These are phyloP conservation scores for Cryptotis parvus DNA, from an alignment of 2,113 vertebrate species.

Conservation along the genomic window DNA sequence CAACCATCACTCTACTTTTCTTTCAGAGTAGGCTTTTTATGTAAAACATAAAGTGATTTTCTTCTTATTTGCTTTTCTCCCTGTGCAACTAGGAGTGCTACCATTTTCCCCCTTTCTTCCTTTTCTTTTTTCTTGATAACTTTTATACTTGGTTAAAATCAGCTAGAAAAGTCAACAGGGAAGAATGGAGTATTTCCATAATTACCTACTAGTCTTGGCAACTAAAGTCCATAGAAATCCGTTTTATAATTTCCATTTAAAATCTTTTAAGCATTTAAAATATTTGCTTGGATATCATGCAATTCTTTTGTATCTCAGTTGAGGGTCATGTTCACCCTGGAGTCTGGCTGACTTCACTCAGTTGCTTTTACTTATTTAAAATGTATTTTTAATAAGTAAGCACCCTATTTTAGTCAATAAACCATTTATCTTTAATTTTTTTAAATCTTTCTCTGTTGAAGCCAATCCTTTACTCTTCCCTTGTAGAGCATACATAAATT, in stretches of 20 bases:
- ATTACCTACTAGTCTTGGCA: neutral
- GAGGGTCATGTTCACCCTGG: conserved; percentile 6
- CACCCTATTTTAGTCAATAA: neutral
- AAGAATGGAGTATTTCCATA: conserved; percentile 22
- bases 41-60: conserved; percentile 12
- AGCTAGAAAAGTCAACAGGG: conserved; percentile 20
- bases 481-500: neutral
- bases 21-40: neutral
- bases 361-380: conserved; percentile 18
- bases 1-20: neutral
- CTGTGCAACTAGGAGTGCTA: neutral
- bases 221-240: conserved; percentile 26
- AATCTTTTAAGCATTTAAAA: conserved; percentile 54
- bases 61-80: conserved; percentile 55
- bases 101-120: too few relatives aligned
- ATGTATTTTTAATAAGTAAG: conserved; percentile 6
- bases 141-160: conserved; percentile 57
- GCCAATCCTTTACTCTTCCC: neutral
- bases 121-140: neutral
- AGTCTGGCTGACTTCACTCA: neutral
- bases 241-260: neutral
- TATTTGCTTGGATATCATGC: neutral
- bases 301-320: neutral
- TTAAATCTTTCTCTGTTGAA: neutral
- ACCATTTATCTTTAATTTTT: conserved; percentile 16